Percentiles rank a stretch among this genome's conserved stretches.
Evolutionary conservation across 2,797 vertebrate genomes (phyloP).

Genomic region (Hippocampus kuda): DNA sequence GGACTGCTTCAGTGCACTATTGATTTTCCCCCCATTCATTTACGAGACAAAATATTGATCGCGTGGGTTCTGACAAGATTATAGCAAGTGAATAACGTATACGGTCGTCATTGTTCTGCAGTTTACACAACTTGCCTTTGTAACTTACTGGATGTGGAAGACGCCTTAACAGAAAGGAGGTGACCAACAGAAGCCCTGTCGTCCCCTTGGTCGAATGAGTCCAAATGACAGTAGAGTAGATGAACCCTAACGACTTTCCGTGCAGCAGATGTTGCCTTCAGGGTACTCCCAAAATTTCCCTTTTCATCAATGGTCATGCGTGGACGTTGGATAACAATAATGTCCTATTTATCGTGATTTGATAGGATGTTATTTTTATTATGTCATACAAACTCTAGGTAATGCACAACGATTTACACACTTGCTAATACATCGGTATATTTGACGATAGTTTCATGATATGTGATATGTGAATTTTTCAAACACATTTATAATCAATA

Average conservation of each 20-base stretch:
- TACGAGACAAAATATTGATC: conserved; percentile 38
- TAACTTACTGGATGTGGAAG: too few species aligned
- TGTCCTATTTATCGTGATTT: neutral
- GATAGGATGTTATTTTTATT: neutral
- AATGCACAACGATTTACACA: neutral
- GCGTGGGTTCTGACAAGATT: neutral
- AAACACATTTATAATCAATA: too few species aligned
- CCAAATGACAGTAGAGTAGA: neutral
- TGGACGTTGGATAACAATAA: neutral
- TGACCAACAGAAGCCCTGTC: neutral
- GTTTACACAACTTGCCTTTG: neutral
- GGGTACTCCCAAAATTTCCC: neutral
- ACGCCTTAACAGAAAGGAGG: too few species aligned
- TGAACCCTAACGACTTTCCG: neutral
- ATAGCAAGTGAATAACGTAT: neutral
- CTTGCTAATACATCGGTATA: neutral
- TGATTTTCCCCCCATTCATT: conserved; percentile 34
- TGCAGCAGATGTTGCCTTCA: conserved; percentile 1
- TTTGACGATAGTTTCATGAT: neutral
- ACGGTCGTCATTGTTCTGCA: neutral
- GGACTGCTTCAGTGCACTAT: conserved; percentile 39
- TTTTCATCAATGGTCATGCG: neutral
- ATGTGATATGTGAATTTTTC: neutral
- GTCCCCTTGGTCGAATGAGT: neutral
- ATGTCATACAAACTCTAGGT: neutral